phyloP scores from a whole-genome alignment of 2,113 vertebrate genomes.

The Alligator mississippiensis region DNA sequence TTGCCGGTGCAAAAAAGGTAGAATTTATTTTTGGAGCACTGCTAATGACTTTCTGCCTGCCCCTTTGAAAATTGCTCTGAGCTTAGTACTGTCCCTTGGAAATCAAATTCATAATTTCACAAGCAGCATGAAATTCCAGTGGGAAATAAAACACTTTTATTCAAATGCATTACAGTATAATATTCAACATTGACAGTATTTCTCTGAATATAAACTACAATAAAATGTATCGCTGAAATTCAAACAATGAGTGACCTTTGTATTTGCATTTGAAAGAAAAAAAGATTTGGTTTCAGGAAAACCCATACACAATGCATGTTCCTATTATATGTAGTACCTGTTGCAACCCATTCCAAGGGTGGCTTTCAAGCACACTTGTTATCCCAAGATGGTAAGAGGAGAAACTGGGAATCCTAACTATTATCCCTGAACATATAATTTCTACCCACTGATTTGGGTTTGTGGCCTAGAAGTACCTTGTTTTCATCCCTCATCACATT shows the following conservation, averaged over 20 bases:
- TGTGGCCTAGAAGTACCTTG: neutral
- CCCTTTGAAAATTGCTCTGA: constrained; percentile 51
- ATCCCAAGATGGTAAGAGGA: neutral
- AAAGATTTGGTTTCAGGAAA: neutral
- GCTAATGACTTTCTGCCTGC: constrained; percentile 51
- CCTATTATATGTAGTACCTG: neutral
- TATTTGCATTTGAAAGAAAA: accelerated
- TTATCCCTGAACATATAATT: neutral
- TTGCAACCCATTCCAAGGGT: neutral
- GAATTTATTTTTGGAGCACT: constrained; percentile 51
- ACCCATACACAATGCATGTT: neutral
- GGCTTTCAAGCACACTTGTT: constrained; percentile 11
- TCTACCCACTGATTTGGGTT: neutral
- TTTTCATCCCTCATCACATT: neutral
- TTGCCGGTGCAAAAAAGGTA: constrained; percentile 62
- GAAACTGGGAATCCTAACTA: neutral
- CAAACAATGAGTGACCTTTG: neutral
- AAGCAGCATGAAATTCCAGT: constrained; percentile 44
- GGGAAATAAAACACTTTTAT: constrained; percentile 53
- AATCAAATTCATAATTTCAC: constrained; percentile 57
- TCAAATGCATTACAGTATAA: neutral
- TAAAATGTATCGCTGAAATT: neutral
- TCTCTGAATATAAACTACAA: neutral
- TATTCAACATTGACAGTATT: neutral
- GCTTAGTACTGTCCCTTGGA: constrained; percentile 35